Conservation (phyloP, 2,888 invertebrate genomes). For the Leptopilina myrica region DNA sequence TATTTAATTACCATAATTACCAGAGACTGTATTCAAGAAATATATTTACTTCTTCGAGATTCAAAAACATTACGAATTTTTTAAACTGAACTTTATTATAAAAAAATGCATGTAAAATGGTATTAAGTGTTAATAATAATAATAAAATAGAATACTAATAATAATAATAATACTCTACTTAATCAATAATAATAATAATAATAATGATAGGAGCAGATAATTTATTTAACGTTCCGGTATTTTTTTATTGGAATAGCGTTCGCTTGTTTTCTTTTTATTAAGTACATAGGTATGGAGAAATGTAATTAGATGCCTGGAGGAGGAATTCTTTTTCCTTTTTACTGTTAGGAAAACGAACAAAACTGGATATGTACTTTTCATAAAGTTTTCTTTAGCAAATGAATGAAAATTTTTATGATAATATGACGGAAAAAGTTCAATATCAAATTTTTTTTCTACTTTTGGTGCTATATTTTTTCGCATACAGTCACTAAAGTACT, state of each 20-base stretch:
- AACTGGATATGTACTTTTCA: not conserved
- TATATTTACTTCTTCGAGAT: too few relatives aligned
- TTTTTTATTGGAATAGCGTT: not conserved
- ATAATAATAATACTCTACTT: too few relatives aligned
- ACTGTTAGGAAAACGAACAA: not conserved
- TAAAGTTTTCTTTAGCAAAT: not conserved
- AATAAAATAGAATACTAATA: too few relatives aligned
- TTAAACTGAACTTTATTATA: too few relatives aligned
- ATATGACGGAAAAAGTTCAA: not conserved
- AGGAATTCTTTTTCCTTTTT: not conserved
- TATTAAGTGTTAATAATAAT: too few relatives aligned
- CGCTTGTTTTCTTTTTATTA: conserved; percentile 5
- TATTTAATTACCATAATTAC: too few relatives aligned
- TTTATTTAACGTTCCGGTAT: not conserved
- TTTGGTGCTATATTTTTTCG: not conserved
- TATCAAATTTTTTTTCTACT: not conserved
- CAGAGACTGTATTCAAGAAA: too few relatives aligned
- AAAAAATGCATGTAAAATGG: too few relatives aligned
- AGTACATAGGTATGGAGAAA: not conserved
- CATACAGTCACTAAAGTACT: too few relatives aligned
- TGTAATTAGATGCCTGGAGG: conserved; percentile 2
- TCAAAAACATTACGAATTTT: too few relatives aligned
- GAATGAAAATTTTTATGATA: not conserved
- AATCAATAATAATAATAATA: too few relatives aligned
- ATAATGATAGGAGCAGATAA: too few relatives aligned